phyloP scores from a whole-genome alignment of 2,888 invertebrate species.

The Watsonalla binaria region DNA sequence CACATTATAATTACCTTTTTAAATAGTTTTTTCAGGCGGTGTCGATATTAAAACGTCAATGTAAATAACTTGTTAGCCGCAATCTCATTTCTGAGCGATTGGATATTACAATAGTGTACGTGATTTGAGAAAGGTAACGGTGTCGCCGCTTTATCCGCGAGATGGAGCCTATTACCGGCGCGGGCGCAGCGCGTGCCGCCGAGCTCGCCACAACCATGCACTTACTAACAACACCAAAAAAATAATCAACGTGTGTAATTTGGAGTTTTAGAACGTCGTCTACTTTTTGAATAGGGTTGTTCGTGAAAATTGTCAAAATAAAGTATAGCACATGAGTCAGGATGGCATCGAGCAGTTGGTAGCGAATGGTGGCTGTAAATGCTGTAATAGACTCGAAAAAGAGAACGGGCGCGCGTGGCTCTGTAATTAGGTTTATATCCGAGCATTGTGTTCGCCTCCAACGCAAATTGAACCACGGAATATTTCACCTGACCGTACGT shows the following conservation, averaged over 20 bases:
- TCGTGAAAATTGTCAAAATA: slow-evolving; percentile 9
- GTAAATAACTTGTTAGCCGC: slow-evolving; percentile 80
- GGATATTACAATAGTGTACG: slow-evolving; percentile 79
- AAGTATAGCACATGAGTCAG: background rate
- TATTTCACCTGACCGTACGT: slow-evolving; percentile 71
- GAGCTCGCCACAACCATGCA: slow-evolving; percentile 9
- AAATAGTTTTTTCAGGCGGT: slow-evolving; percentile 72
- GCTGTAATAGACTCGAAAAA: slow-evolving; percentile 42
- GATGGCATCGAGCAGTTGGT: background rate
- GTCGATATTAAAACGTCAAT: slow-evolving; percentile 78
- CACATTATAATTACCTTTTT: slow-evolving; percentile 76
- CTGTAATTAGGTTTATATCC: slow-evolving; percentile 59
- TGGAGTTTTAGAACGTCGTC: slow-evolving; percentile 1
- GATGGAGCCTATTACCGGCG: slow-evolving; percentile 66
- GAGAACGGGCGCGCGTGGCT: slow-evolving; percentile 43
- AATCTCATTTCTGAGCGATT: slow-evolving; percentile 78
- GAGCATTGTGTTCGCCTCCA: slow-evolving; percentile 51
- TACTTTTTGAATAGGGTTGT: slow-evolving; percentile 15
- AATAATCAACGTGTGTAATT: slow-evolving; percentile 28
- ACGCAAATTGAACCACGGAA: slow-evolving; percentile 65
- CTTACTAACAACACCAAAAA: slow-evolving; percentile 46
- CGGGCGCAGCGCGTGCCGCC: slow-evolving; percentile 49
- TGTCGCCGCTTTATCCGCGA: slow-evolving; percentile 74
- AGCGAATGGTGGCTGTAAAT: slow-evolving; percentile 23
- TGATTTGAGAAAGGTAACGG: slow-evolving; percentile 79